Percentiles rank a stretch among this genome's conserved stretches.
These are phyloP conservation scores for Enteromius argenteus DNA, from an alignment of 2,797 vertebrate genomes.

Conservation along the genomic window DNA sequence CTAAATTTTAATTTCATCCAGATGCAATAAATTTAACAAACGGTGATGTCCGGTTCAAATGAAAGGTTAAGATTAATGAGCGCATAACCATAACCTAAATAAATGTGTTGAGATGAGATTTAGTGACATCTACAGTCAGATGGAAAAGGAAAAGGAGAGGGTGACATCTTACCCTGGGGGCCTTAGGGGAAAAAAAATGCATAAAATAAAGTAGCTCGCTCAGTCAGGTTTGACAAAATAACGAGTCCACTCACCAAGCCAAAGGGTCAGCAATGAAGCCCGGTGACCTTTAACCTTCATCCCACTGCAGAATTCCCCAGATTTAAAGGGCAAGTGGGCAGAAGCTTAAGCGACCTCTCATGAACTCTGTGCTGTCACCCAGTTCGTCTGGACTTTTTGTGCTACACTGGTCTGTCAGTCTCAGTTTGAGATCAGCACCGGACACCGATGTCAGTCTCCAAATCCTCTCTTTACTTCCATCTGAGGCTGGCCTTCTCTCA, in stretches of 20 bases:
- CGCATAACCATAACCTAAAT: not conserved
- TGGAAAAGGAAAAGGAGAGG: not conserved
- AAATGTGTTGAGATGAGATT: not conserved
- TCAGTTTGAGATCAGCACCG: slow-evolving; percentile 24
- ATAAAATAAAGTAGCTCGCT: slow-evolving; percentile 10
- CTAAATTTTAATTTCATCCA: too few species aligned
- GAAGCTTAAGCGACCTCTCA: not conserved
- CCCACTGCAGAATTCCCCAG: not conserved
- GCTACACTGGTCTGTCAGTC: slow-evolving; percentile 36
- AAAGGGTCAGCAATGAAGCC: slow-evolving; percentile 27
- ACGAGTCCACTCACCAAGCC: not conserved
- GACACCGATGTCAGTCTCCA: slow-evolving; percentile 34
- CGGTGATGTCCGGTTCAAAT: not conserved
- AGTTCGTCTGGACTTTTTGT: not conserved
- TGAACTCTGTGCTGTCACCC: not conserved
- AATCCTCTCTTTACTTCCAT: slow-evolving; percentile 43
- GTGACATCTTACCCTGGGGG: too few species aligned
- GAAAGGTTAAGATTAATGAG: not conserved
- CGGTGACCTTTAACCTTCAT: slow-evolving; percentile 17
- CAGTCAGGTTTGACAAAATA: slow-evolving; percentile 24
- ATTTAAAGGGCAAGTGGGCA: slow-evolving; percentile 32
- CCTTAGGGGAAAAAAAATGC: too few species aligned
- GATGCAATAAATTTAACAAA: not conserved
- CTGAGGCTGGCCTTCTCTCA: slow-evolving; percentile 4
- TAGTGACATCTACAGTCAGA: not conserved